These are phyloP conservation scores for Nemotelus nigrinus DNA, from an alignment of 2,888 invertebrate genomes.

Conservation along the genomic window DNA sequence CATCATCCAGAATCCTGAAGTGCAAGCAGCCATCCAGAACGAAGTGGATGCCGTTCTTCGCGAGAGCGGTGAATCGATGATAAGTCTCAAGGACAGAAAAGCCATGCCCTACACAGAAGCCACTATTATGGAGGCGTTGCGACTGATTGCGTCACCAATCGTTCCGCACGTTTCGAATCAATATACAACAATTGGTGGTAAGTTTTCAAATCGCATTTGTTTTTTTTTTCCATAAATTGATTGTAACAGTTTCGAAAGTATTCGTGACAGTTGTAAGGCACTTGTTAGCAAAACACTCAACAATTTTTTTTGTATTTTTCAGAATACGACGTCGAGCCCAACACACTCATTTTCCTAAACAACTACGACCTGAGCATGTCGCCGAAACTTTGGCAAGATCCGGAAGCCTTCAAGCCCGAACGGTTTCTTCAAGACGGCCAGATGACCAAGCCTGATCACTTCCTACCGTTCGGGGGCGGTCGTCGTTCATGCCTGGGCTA, in stretches of 20 bases:
- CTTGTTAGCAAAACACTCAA: background rate
- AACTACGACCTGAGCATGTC: conserved; percentile 75
- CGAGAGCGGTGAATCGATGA: conserved; percentile 38
- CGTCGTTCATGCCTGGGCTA: conserved; percentile 75
- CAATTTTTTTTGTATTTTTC: conserved; percentile 54
- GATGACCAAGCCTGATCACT: conserved; percentile 71
- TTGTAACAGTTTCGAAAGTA: background rate
- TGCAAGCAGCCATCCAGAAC: conserved; percentile 67
- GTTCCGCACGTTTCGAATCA: conserved; percentile 75
- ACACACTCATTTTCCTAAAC: conserved; percentile 73
- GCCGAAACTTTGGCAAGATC: conserved; percentile 70
- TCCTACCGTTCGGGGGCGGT: conserved; percentile 75
- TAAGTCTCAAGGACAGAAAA: conserved; percentile 62
- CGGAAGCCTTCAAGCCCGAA: conserved; percentile 70
- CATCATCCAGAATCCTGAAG: conserved; percentile 67
- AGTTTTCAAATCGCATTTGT: conserved; percentile 52
- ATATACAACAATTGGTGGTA: conserved; percentile 71
- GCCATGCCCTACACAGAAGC: conserved; percentile 72
- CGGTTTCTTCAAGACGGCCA: conserved; percentile 70
- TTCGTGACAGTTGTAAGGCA: background rate
- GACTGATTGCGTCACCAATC: conserved; percentile 73
- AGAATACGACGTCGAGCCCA: conserved; percentile 72
- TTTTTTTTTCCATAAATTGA: background rate
- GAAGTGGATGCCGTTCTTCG: conserved; percentile 63
- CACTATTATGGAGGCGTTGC: conserved; percentile 70